These are phyloP conservation scores for Heterodera filipjevi DNA, from an alignment of 2,888 invertebrate genomes.

Conservation along the genomic window DNA sequence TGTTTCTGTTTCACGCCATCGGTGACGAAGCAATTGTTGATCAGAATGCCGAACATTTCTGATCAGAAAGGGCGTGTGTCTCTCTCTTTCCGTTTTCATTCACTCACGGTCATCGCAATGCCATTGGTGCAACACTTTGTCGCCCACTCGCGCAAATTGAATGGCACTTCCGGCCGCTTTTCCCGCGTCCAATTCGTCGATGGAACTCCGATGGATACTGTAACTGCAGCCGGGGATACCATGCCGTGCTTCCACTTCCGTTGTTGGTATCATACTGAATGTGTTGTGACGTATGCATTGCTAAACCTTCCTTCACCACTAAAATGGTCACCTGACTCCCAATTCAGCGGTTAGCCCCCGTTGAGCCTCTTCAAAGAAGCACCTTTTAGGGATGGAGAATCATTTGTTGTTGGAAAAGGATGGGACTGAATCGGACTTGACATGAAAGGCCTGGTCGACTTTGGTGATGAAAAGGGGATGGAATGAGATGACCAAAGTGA, in stretches of 20 bases:
- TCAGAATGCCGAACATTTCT: slow-evolving; percentile 66
- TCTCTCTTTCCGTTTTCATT: no score
- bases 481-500: slow-evolving; percentile 65
- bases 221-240: slow-evolving; percentile 65
- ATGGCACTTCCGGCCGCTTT: slow-evolving; percentile 59
- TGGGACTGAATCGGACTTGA: slow-evolving; percentile 48
- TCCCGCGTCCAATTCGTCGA: slow-evolving; percentile 58
- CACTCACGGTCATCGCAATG: slow-evolving; percentile 64
- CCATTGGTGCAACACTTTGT: slow-evolving; percentile 64
- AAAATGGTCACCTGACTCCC: slow-evolving; percentile 58
- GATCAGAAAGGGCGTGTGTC: not conserved
- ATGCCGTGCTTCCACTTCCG: slow-evolving; percentile 64
- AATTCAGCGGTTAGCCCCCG: slow-evolving; percentile 64
- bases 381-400: slow-evolving; percentile 30
- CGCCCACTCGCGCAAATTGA: slow-evolving; percentile 64
- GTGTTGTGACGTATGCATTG: not conserved
- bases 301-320: slow-evolving; percentile 5
- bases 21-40: slow-evolving; percentile 66
- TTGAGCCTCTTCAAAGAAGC: slow-evolving; percentile 65
- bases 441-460: slow-evolving; percentile 66
- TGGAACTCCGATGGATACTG: slow-evolving; percentile 60
- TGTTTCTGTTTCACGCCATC: slow-evolving; percentile 63
- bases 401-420: not conserved
- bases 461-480: slow-evolving; percentile 66
- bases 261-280: slow-evolving; percentile 65